These are phyloP conservation scores for Phyllostomus hastatus DNA, from an alignment of 2,113 vertebrate genomes.

Conservation along the genomic window DNA sequence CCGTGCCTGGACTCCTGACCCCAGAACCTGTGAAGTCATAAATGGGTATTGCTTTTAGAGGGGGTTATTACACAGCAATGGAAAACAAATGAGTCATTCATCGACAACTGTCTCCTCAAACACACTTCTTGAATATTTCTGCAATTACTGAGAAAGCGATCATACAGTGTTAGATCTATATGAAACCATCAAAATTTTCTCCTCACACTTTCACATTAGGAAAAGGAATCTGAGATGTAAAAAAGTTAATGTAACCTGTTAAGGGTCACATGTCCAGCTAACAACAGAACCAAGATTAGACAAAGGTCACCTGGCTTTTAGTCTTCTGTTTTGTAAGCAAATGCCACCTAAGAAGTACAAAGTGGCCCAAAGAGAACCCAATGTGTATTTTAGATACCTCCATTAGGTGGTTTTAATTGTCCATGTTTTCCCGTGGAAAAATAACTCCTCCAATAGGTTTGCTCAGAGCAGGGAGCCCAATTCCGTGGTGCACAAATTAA, in stretches of 20 bases:
- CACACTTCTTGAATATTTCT: background rate
- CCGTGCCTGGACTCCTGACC: background rate
- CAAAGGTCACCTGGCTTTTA: background rate
- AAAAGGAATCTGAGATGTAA: background rate
- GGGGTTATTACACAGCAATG: background rate
- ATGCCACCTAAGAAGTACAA: background rate
- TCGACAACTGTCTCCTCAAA: background rate
- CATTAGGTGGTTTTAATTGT: background rate
- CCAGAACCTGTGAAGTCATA: background rate
- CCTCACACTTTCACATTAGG: background rate
- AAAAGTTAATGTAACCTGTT: background rate
- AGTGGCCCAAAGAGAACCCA: background rate
- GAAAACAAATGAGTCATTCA: background rate
- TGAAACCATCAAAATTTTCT: background rate
- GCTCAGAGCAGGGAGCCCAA: background rate
- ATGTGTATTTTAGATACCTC: background rate
- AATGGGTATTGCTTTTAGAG: background rate
- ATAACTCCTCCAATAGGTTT: background rate
- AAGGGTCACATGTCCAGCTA: background rate
- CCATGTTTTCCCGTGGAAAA: background rate
- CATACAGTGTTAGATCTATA: background rate
- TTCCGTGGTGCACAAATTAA: background rate
- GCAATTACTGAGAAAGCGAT: background rate
- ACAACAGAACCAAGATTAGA: background rate
- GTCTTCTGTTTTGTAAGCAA: background rate